Base-by-base conservation (phyloP, 2,113 vertebrate genomes). In the Dermatemys mawii region DNA sequence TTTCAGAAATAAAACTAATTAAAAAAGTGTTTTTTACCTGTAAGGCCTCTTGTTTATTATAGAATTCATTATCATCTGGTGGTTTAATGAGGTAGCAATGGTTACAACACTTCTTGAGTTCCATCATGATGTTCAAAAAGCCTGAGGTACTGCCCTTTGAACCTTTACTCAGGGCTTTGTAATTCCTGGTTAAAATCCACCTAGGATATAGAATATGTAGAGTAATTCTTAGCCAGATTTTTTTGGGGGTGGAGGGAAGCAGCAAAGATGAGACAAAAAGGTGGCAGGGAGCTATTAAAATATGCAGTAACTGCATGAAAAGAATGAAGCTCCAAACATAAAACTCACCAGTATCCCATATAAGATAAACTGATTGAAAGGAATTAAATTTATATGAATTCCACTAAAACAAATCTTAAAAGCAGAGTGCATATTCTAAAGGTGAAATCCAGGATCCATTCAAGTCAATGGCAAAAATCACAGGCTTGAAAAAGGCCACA, bases 31-130 rank as follows among this genome's bases (percentile, higher is more conserved):
- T 11, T 88, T 98, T 92, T 92, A 99, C 99, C 99, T 99, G 99
- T 98, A 99, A 98, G 95, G 99, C 99, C 96, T 99, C 99, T 90
- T 99, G 98, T 98, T 98, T 99, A 97, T 98, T 99, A 95, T 98
- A 98, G 95, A 99, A 99, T 96, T 99, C 99, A 80, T 98, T 98
- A 97, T 99, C 99, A 93, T 99, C 99, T 19, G 99, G 99, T 63
- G 98, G 98, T 95, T 99, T 99, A 98, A 99, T 99, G 97, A 99
- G 99, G 98, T 99, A 99, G 98, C 99, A 99, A 98, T 99, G 99
- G 97, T 99, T 99, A 96, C 99, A 99, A 92, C 99, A 99, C 97
- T 99, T 99, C 98, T 99, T 99, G 94, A 99, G 98, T 96, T 99
- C 99, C 99, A 99, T 99, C 99, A 99, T 99, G 86, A 99, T 98